A percentile compares a stretch with the other conserved stretches of the same genome.
Evolutionary conservation across 2,888 invertebrate genomes (phyloP).

Genomic region (Drosophila falleni): DNA sequence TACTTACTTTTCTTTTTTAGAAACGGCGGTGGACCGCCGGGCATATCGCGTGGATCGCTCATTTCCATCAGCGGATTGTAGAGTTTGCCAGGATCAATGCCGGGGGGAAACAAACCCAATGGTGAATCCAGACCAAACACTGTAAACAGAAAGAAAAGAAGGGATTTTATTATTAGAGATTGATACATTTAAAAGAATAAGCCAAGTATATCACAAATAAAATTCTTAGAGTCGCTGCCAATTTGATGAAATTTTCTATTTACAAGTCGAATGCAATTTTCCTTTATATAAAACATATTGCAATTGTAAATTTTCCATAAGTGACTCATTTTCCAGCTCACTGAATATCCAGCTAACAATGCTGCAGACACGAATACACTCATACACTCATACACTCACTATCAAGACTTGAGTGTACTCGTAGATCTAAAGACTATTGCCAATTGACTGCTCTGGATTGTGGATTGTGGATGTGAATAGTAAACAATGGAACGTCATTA

Average conservation of each 20-base stretch:
- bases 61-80: constrained; percentile 91
- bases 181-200: neutral
- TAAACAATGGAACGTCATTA: constrained; percentile 84
- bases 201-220: neutral
- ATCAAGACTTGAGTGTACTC: constrained; percentile 19
- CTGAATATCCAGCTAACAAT: constrained; percentile 63
- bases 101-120: constrained; percentile 91
- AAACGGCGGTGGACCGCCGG: constrained; percentile 89
- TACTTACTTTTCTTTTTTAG: constrained; percentile 93
- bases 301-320: constrained; percentile 54
- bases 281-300: constrained; percentile 47
- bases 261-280: constrained; percentile 36
- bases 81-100: constrained; percentile 90
- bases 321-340: constrained; percentile 74
- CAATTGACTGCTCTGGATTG: constrained; percentile 46
- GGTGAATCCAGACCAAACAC: constrained; percentile 92
- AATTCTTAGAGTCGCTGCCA: neutral
- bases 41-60: constrained; percentile 89
- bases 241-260: constrained; percentile 10
- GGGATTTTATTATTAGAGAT: neutral
- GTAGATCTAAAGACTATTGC: constrained; percentile 42
- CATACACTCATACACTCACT: constrained; percentile 14
- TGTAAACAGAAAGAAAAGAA: constrained; percentile 82
- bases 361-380: constrained; percentile 7
- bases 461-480: constrained; percentile 33